phyloP scores from a whole-genome alignment of 2,113 vertebrate species.

The Ceyx cyanopectus region DNA sequence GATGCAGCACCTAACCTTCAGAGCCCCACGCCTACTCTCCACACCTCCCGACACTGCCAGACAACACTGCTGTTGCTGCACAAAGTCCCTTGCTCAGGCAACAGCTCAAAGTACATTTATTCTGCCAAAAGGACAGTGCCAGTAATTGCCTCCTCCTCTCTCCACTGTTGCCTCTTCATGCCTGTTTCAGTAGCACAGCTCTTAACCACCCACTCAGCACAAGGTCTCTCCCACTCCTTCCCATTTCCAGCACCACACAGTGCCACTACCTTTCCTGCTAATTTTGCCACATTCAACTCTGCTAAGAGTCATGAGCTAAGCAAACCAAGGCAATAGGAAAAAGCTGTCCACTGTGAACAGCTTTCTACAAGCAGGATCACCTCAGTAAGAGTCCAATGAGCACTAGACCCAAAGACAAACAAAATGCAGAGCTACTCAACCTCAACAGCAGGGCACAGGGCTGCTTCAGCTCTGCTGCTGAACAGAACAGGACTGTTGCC shows the following conservation, averaged over 20 bases:
- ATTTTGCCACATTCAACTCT: neutral
- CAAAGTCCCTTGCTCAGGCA: neutral
- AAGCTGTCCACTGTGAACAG: neutral
- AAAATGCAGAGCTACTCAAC: neutral
- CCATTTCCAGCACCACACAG: neutral
- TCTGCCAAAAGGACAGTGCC: neutral
- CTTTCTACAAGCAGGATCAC: neutral
- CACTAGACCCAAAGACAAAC: neutral
- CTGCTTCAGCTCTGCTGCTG: accelerated
- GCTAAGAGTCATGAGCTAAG: neutral
- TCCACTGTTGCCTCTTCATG: neutral
- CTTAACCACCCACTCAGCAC: neutral
- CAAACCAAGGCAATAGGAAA: neutral
- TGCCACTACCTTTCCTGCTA: neutral
- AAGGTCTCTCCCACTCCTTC: neutral
- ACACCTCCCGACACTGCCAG: neutral
- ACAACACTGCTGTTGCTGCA: neutral
- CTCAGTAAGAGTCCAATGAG: accelerated
- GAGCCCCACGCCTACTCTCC: neutral
- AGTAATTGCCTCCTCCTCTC: neutral
- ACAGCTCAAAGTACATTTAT: neutral
- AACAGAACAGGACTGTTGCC: neutral
- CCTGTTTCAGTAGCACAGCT: neutral
- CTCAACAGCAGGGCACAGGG: neutral
- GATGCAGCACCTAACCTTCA: neutral